Base-by-base conservation (phyloP, 2,888 invertebrate species). In the Patella depressa region DNA sequence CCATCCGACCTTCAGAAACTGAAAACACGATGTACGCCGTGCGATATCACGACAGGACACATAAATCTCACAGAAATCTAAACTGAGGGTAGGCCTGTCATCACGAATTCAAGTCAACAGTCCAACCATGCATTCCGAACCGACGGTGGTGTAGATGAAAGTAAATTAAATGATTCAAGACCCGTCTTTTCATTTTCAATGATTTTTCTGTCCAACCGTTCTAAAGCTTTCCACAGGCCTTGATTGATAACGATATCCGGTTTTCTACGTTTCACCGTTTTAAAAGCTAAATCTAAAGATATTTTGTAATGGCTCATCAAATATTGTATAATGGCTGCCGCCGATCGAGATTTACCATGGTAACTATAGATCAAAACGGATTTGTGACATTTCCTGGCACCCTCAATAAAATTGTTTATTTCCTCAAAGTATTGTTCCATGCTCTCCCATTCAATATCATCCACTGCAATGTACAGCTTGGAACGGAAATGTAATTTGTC, bases 401-500 rank as follows among this genome's bases (percentile, higher is more conserved):
- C 89, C 79, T 89, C 87, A 72, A 90, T 87, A 74, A 90, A 90
- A 65, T 84, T 84, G 80, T 89, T 89, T 4, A 89, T 88, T 75
- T 90, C 85, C 55, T 83, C 77, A 82, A 89, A 87, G 84, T 90
- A 87, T 70, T 87, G 83, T 78, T 88, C 82, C 79, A 89, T 81
- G 85, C 91, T 88, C 81, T 89, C 83, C 81, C 92, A 79, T 91
- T 94, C 86, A 93, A 93, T 81, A 91, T 93, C 90, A 93, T 94
- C 88, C 93, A 94, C 94, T 93, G 94, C 83, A 93, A 94, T 94
- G 80, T 85, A 87, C 12, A 95, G 93, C 87, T 95, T 95, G 1
- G 89, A 88, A 19, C 88, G 79, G 69, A 88, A 85, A 80, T 90
- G 90, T 12, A 79, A 83, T 15, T 85, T 85, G 14, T 81, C 81